phyloP scores from a whole-genome alignment of 2,888 invertebrate genomes.

The Empis livida region DNA sequence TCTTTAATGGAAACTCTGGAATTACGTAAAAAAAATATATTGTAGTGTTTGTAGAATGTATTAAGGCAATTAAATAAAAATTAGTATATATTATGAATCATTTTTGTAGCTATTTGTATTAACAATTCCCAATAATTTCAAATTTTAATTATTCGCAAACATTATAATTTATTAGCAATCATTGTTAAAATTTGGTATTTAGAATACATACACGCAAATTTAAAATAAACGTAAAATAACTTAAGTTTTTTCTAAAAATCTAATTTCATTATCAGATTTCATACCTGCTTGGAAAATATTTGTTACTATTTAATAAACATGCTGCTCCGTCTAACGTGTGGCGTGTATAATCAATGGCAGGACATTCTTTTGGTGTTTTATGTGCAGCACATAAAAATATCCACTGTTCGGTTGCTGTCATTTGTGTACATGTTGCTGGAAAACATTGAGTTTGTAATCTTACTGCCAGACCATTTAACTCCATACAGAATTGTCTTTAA shows the following conservation, averaged over 20 bases:
- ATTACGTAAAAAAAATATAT: too few relatives aligned
- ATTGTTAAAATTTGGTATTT: too few relatives aligned
- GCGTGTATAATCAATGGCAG: constrained; percentile 97
- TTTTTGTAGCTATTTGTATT: too few relatives aligned
- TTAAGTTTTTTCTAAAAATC: too few relatives aligned
- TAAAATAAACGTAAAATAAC: too few relatives aligned
- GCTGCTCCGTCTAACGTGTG: constrained; percentile 99
- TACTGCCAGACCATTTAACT: constrained; percentile 95
- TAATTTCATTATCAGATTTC: constrained; percentile 2
- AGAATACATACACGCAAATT: too few relatives aligned
- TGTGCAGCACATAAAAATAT: constrained; percentile 99
- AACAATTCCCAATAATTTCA: too few relatives aligned
- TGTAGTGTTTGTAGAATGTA: too few relatives aligned
- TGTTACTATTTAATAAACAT: constrained; percentile 95
- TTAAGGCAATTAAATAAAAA: too few relatives aligned
- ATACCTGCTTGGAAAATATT: constrained; percentile 98
- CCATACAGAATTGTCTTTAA: constrained; percentile 94
- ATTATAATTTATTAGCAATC: too few relatives aligned
- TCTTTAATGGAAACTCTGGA: constrained; percentile 98
- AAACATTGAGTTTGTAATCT: constrained; percentile 91
- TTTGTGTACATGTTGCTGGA: constrained; percentile 94
- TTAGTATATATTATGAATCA: too few relatives aligned
- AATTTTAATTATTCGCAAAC: too few relatives aligned
- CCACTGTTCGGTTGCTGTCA: constrained; percentile 99
- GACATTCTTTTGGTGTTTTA: constrained; percentile 99